Evolutionary conservation across 2,797 vertebrate species (phyloP), one percentile per base, ranked within the genome.

Genomic region (Remorina albescens): DNA sequence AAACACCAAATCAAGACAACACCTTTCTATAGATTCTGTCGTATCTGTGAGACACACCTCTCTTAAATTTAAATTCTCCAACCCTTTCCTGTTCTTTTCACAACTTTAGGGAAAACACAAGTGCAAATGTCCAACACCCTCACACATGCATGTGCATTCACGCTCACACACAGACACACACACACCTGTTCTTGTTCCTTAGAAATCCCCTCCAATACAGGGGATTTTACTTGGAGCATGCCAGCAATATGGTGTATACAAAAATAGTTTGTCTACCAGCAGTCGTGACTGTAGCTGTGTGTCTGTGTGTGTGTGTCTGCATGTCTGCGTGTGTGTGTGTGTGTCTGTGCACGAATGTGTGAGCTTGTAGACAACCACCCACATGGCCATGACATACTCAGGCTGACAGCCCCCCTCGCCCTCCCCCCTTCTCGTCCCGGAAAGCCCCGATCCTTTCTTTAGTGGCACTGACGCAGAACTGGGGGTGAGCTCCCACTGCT

Each of bases 401-500:
- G 86, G 66, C 91, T 87, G 85, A 85, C 88, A 86, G 72, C 75
- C 77, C 82, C 81, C 63, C 59, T 59, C 53, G 6, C 71, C 60
- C 79, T 16, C 34, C 81, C 72, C 68, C 62, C 82, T 59, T 75
- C 89, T 76, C 79, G 86, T 88, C 88, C 87, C 89, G 92, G 92
- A 93, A 93, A 92, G 86, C 91, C 93, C 93, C 91, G 60, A 83
- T 91, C 82, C 92, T 94, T 92, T 94, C 89, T 93, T 93, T 88
- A 88, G 91, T 84, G 83, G 85, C 90, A 92, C 87, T 95, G 93
- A 95, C 91, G 92, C 93, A 94, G 92, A 93, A 92, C 93, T 85
- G 90, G 92, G 92, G 93, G 90, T 88, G 92, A 92, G 86, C 89
- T 91, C 86, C 85, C 90, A 91, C 93, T 88, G 93, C 93, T 94